A percentile compares a stretch with the other conserved stretches of the same genome.
Evolutionary conservation across 2,113 vertebrate genomes (phyloP).

Genomic region (Callipepla squamata): DNA sequence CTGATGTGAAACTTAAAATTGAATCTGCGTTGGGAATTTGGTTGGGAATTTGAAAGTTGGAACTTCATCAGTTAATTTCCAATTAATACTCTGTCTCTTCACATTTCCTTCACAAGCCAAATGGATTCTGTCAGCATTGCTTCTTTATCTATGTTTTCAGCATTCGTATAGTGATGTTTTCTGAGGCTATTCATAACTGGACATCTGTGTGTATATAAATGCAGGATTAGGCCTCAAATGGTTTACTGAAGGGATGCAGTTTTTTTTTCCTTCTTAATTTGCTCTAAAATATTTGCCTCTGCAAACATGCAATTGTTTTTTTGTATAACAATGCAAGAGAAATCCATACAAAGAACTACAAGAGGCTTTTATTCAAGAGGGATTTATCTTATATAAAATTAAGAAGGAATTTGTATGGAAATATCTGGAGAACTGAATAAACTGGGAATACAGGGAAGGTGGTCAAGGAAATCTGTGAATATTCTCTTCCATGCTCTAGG

Average conservation of each 20-base stretch:
- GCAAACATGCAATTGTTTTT: neutral
- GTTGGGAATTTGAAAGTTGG: constrained; percentile 11
- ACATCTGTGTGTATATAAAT: neutral
- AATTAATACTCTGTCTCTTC: neutral
- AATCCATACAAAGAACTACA: neutral
- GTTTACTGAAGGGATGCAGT: neutral
- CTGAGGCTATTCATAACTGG: neutral
- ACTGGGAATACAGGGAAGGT: neutral
- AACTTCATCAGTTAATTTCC: neutral
- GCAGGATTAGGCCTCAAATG: neutral
- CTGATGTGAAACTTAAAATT: neutral
- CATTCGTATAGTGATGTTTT: neutral
- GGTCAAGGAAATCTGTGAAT: neutral
- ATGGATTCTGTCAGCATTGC: neutral
- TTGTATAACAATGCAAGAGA: neutral
- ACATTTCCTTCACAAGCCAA: neutral
- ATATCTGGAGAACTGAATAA: constrained; percentile 1
- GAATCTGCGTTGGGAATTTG: neutral
- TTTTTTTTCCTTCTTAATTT: constrained; percentile 37
- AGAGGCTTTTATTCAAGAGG: neutral
- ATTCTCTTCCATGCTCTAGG: neutral
- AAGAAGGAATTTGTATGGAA: neutral
- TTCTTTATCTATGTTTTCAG: neutral
- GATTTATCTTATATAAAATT: neutral
- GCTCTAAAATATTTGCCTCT: constrained; percentile 4